Percentiles rank a stretch among this genome's conserved stretches.
Evolutionary conservation across 2,113 vertebrate genomes (phyloP).

Genomic region (Grammomys dolichurus): DNA sequence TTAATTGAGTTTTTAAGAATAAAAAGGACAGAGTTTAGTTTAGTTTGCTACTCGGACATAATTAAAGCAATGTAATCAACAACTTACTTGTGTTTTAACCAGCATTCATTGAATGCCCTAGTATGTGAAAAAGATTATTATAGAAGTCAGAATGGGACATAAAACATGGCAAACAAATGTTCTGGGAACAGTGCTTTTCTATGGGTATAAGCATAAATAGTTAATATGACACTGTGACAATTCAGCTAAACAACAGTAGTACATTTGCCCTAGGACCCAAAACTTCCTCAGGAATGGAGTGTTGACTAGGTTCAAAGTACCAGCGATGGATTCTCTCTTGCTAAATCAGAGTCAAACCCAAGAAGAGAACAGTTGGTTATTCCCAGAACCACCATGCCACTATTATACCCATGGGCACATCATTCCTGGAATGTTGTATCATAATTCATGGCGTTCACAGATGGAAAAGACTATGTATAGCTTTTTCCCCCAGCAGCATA

Average conservation of each 20-base stretch:
- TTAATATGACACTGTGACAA: not conserved
- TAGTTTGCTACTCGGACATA: conserved; percentile 26
- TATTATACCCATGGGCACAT: not conserved
- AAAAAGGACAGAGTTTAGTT: not conserved
- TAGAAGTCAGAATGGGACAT: not conserved
- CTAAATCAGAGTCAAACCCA: not conserved
- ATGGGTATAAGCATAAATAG: not conserved
- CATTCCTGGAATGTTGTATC: not conserved
- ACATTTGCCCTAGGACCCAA: not conserved
- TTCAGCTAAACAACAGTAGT: not conserved
- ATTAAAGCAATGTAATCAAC: conserved; percentile 43
- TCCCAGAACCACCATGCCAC: not conserved
- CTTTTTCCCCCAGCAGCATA: not conserved
- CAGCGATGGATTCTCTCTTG: not conserved
- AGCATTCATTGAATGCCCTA: conserved; percentile 38
- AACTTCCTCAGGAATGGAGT: too few relatives aligned
- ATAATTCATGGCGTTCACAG: not conserved
- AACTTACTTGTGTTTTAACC: not conserved
- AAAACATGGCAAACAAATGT: not conserved
- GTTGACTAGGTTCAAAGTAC: not conserved
- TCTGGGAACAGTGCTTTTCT: not conserved
- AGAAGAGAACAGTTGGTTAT: not conserved
- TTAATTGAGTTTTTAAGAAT: conserved; percentile 66
- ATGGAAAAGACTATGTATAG: not conserved
- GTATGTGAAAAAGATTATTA: not conserved